These are phyloP conservation scores for Cheilosia vernalis DNA, from an alignment of 2,888 invertebrate species.

Conservation along the genomic window DNA sequence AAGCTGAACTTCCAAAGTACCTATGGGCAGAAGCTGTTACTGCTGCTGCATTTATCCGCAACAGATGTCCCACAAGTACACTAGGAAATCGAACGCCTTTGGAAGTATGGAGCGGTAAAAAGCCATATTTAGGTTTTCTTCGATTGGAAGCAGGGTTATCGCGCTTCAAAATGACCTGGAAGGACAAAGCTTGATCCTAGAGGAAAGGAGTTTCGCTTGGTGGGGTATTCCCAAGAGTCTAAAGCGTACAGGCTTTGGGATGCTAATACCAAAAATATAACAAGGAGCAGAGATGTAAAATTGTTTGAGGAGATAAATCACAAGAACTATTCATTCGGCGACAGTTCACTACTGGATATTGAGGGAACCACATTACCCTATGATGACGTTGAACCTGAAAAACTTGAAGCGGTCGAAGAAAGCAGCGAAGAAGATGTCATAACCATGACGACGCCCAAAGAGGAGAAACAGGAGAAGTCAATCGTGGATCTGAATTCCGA, in stretches of 20 bases:
- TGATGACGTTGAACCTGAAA: not conserved
- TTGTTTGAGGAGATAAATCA: too few species aligned
- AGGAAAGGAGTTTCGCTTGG: conserved; percentile 34
- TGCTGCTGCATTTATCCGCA: conserved; percentile 70
- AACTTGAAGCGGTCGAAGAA: not conserved
- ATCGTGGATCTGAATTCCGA: not conserved
- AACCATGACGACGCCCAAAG: not conserved
- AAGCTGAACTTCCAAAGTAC: conserved; percentile 68
- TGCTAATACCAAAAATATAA: too few species aligned
- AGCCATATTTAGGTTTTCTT: conserved; percentile 29
- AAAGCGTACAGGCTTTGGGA: conserved; percentile 49
- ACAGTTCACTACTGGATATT: too few species aligned
- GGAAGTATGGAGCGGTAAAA: conserved; percentile 30
- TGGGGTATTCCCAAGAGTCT: conserved; percentile 49
- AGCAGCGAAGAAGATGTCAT: not conserved
- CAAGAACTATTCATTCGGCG: too few species aligned
- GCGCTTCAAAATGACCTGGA: conserved; percentile 28
- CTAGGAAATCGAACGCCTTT: conserved; percentile 35
- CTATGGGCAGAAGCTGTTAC: conserved; percentile 78
- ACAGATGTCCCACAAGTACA: too few species aligned
- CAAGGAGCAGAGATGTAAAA: too few species aligned
- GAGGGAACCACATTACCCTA: too few species aligned
- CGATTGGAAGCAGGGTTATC: conserved; percentile 29
- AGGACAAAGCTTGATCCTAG: conserved; percentile 30
- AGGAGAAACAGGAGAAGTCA: not conserved